Base-by-base conservation (phyloP, 2,888 invertebrate species). In the Synergus japonicus region DNA sequence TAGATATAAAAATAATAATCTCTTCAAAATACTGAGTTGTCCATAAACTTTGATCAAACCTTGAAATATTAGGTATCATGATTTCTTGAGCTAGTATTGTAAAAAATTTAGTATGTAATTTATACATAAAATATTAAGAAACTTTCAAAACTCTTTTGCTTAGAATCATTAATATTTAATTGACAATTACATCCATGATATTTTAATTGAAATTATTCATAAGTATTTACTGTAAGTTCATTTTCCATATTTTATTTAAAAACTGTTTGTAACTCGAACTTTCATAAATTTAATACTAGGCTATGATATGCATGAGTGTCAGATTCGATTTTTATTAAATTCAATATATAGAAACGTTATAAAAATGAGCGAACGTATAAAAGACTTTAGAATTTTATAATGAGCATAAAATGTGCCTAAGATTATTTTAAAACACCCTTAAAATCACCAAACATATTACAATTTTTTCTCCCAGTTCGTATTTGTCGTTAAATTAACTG, bases 1-100 rank as follows among this genome's bases (percentile, higher is more conserved):
- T 67, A 46, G 0, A n/a, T 15, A 54, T 37, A 37, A 73, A 49
- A 54, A 73, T 37, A 22, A 60, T 12, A 22, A 29, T 60, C 0
- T n/a, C 29, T 29, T 29, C 29, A 69, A 49, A 73, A 73, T 41
- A 73, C 10, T 44, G n/a, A 29, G n/a, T 29, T 22, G 13, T 44
- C 0, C 18, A n/a, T n/a, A 10, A n/a, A 73, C 54, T 73, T 73
- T 73, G 10, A 29, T 73, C 49, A 73, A 41, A 73, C 29, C 12
- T 63, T 12, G 73, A 73, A 12, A 54, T 15, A 12, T 54, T 54
- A 4, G 54, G 37, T 54, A 49, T 54, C 37, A n/a, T 73, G 54
- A 73, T 54, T 73, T n/a, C 12, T 54, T 73, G 15, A 29, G 29
- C 15, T 69, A 15, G 22, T 15, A 49, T 73, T 73, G 29, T 37